These are phyloP conservation scores for Isurus oxyrinchus DNA, from an alignment of 2,113 vertebrate genomes.

Conservation along the genomic window DNA sequence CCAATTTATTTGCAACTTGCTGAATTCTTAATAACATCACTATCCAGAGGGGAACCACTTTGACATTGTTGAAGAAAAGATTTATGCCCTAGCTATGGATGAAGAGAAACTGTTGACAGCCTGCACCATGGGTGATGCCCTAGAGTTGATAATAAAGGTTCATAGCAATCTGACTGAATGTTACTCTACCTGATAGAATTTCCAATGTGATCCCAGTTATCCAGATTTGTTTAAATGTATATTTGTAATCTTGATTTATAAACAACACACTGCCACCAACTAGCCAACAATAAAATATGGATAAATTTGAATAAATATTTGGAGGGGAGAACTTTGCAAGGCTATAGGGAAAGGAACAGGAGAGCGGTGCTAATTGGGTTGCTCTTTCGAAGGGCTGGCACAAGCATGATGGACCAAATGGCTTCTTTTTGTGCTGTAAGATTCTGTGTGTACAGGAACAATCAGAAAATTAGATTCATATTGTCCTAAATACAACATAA, in stretches of 20 bases:
- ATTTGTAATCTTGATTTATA: neutral
- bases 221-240: neutral
- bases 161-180: neutral
- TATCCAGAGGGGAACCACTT: neutral
- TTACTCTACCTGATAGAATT: neutral
- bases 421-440: neutral
- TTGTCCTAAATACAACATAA: too few relatives aligned
- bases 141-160: neutral
- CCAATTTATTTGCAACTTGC: neutral
- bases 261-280: neutral
- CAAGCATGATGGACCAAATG: neutral
- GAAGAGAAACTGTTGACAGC: slow-evolving; percentile 1
- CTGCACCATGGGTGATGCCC: neutral
- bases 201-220: neutral
- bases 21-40: slow-evolving; percentile 7
- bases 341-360: neutral
- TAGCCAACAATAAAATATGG: neutral
- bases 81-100: neutral
- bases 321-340: neutral
- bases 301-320: neutral
- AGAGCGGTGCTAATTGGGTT: neutral
- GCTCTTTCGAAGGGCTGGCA: neutral
- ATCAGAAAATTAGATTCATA: neutral
- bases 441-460: neutral
- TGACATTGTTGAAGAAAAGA: slow-evolving; percentile 23